Conservation (phyloP, 2,113 vertebrate species). For the Istiophorus platypterus region DNA sequence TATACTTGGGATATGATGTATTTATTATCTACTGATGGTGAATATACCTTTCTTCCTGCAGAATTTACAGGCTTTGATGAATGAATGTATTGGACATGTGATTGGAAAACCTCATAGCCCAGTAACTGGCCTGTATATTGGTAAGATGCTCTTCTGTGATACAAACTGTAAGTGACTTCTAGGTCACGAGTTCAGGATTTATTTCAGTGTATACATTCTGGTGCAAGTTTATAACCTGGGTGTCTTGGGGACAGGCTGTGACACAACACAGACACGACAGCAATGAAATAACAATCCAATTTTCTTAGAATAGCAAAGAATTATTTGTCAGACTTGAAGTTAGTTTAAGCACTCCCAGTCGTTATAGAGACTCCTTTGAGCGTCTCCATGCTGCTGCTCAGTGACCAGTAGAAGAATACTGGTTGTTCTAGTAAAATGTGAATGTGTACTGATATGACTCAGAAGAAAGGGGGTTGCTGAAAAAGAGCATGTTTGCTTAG, state of each 20-base stretch:
- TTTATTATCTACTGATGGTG: not conserved
- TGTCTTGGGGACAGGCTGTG: not conserved
- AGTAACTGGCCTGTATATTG: conserved; percentile 94
- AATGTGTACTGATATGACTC: not conserved
- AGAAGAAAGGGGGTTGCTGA: not conserved
- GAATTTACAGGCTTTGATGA: conserved; percentile 98
- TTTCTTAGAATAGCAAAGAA: not conserved
- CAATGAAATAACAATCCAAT: conserved; percentile 1
- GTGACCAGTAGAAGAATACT: not conserved
- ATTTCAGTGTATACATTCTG: conserved; percentile 6
- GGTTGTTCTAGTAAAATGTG: not conserved
- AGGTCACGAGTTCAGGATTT: not conserved
- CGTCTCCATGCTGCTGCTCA: not conserved
- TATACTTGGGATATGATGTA: not conserved
- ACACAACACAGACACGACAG: conserved; percentile 6
- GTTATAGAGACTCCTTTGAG: not conserved
- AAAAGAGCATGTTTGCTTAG: conserved; percentile 14
- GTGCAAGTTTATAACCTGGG: conserved; percentile 16
- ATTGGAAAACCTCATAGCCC: conserved; percentile 99
- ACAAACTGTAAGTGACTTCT: not conserved
- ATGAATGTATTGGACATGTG: conserved; percentile 99
- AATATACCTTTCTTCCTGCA: conserved; percentile 65
- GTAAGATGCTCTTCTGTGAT: conserved; percentile 82
- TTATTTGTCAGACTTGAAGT: not conserved
- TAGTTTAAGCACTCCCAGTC: not conserved